These are phyloP conservation scores for Trissolcus japonicus DNA, from an alignment of 2,888 invertebrate genomes.

Conservation along the genomic window DNA sequence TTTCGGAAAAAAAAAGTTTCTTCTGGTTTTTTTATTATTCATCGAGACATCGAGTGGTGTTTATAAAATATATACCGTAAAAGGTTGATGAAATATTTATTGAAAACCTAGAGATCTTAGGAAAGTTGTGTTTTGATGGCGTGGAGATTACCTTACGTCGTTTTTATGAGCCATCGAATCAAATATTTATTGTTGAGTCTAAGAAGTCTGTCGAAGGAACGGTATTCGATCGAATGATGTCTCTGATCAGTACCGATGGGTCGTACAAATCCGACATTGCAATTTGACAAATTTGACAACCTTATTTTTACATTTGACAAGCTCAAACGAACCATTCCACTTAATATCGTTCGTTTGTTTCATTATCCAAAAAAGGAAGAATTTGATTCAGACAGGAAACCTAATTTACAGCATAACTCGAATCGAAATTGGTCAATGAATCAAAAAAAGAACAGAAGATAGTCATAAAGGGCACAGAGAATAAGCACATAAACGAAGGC, in stretches of 20 bases:
- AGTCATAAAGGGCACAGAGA: slow-evolving; percentile 8
- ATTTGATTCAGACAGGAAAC: too few relatives aligned
- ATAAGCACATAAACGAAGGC: slow-evolving; percentile 23
- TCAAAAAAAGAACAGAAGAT: slow-evolving; percentile 5
- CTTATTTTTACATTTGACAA: too few relatives aligned
- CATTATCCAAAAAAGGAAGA: neutral
- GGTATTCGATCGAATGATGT: too few relatives aligned
- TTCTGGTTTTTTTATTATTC: neutral
- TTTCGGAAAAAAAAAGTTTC: neutral
- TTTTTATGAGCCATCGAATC: slow-evolving; percentile 8
- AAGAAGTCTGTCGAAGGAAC: neutral
- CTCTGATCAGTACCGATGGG: too few relatives aligned
- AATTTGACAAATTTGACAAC: too few relatives aligned
- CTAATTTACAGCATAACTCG: slow-evolving; percentile 6
- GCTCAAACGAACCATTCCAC: too few relatives aligned
- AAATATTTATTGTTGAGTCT: slow-evolving; percentile 18
- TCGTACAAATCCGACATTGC: too few relatives aligned
- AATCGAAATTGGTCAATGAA: slow-evolving; percentile 24
- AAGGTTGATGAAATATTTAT: slow-evolving; percentile 20
- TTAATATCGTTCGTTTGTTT: neutral
- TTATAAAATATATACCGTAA: slow-evolving; percentile 4
- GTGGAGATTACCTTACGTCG: slow-evolving; percentile 2
- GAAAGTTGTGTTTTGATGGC: slow-evolving; percentile 19
- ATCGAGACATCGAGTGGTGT: neutral
- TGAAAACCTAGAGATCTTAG: slow-evolving; percentile 3